Conservation (phyloP, 2,888 invertebrate genomes). For the Oegoconia quadripuncta region DNA sequence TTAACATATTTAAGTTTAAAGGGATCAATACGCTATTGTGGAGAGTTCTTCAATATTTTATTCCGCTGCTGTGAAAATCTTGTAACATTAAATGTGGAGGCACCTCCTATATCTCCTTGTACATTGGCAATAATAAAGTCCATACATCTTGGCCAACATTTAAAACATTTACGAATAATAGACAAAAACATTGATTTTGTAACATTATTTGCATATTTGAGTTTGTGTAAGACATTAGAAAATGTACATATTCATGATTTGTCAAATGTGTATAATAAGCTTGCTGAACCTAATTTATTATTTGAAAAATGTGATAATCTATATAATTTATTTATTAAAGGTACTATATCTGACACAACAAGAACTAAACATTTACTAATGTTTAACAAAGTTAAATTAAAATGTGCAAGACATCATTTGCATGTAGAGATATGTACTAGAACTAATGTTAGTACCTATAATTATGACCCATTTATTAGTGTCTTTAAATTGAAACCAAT, state of each 20-base stretch:
- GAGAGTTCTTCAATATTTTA: conserved; percentile 52
- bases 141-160: conserved; percentile 36
- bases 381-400: conserved; percentile 40
- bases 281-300: conserved; percentile 38
- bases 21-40: conserved; percentile 39
- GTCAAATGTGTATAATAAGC: conserved; percentile 24
- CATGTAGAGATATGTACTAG: conserved; percentile 30
- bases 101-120: conserved; percentile 32
- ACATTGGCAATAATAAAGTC: conserved; percentile 33
- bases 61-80: conserved; percentile 49
- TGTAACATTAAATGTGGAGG: conserved; percentile 46
- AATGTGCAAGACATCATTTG: conserved; percentile 32
- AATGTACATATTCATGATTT: conserved; percentile 49
- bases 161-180: conserved; percentile 53
- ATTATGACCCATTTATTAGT: conserved; percentile 44
- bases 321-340: conserved; percentile 45
- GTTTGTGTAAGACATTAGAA: conserved; percentile 50
- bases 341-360: conserved; percentile 28
- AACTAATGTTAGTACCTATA: conserved; percentile 23
- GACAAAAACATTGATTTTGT: conserved; percentile 47
- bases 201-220: conserved; percentile 42
- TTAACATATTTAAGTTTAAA: conserved; percentile 52
- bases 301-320: conserved; percentile 49
- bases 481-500: conserved; percentile 50
- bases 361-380: conserved; percentile 28